These are phyloP conservation scores for Lophotriccus pileatus DNA, from an alignment of 2,797 vertebrate species.

Conservation along the genomic window DNA sequence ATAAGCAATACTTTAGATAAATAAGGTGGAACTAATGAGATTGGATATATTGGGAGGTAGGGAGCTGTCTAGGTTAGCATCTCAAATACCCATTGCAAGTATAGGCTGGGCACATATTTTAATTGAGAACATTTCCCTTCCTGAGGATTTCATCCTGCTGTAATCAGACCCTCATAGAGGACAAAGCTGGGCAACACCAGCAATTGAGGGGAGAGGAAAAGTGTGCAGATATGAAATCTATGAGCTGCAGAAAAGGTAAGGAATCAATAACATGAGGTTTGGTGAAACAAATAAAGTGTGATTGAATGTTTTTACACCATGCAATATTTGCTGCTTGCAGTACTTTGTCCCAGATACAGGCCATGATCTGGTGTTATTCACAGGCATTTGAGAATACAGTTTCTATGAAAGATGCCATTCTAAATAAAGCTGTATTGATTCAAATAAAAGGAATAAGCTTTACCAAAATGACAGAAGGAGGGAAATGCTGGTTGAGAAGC, in stretches of 20 bases:
- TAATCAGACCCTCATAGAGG: neutral
- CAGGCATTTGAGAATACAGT: neutral
- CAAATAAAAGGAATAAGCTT: neutral
- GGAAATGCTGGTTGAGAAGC: neutral
- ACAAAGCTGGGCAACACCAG: neutral
- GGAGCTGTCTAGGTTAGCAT: neutral
- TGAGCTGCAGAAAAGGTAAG: neutral
- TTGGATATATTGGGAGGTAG: neutral
- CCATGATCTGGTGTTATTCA: neutral
- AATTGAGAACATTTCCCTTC: neutral
- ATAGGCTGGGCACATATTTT: neutral
- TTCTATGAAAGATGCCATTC: neutral
- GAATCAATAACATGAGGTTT: neutral
- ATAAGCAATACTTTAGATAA: neutral
- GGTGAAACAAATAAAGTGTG: neutral
- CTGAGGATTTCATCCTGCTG: neutral
- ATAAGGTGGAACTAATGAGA: neutral
- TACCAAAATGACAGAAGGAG: neutral
- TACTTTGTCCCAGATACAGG: neutral
- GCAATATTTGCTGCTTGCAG: neutral
- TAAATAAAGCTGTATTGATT: conserved; percentile 6
- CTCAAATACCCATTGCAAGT: neutral
- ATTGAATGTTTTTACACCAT: neutral
- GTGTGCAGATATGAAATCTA: neutral
- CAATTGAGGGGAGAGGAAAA: neutral